Conservation (phyloP, 2,888 invertebrate species). For the Drosophila rellima region DNA sequence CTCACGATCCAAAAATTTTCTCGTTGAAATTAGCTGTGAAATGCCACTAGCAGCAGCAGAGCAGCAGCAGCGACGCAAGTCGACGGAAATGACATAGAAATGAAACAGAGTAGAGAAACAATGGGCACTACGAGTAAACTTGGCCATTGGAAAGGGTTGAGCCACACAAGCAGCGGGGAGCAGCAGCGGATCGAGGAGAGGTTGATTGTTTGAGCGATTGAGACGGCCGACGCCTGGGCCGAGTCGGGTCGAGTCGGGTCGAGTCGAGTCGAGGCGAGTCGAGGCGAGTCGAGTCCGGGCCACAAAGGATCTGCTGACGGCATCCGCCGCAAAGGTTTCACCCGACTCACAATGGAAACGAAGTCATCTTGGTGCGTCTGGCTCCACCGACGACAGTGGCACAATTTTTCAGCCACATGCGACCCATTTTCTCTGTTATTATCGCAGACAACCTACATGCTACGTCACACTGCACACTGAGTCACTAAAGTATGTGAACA, state of each 20-base stretch:
- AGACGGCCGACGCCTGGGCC: slow-evolving; percentile 37
- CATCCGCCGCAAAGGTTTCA: slow-evolving; percentile 41
- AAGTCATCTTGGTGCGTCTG: slow-evolving; percentile 35
- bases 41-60: slow-evolving; percentile 53
- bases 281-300: neutral
- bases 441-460: slow-evolving; percentile 10
- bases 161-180: neutral
- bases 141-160: slow-evolving; percentile 34
- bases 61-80: slow-evolving; percentile 35
- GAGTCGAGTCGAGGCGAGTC: neutral
- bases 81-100: slow-evolving; percentile 79
- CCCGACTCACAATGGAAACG: slow-evolving; percentile 43
- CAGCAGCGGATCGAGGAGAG: neutral
- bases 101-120: slow-evolving; percentile 79
- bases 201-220: slow-evolving; percentile 43
- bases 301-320: slow-evolving; percentile 19
- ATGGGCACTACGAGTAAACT: slow-evolving; percentile 53
- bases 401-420: slow-evolving; percentile 28
- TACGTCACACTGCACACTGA: slow-evolving; percentile 9
- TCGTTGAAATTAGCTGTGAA: slow-evolving; percentile 79
- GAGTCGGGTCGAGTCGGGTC: neutral
- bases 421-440: slow-evolving; percentile 46
- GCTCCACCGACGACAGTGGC: slow-evolving; percentile 36
- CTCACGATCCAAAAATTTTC: slow-evolving; percentile 77
- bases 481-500: slow-evolving; percentile 7